Base-by-base conservation (phyloP, 1,140 invertebrate genomes). In the Aplysia californica region DNA sequence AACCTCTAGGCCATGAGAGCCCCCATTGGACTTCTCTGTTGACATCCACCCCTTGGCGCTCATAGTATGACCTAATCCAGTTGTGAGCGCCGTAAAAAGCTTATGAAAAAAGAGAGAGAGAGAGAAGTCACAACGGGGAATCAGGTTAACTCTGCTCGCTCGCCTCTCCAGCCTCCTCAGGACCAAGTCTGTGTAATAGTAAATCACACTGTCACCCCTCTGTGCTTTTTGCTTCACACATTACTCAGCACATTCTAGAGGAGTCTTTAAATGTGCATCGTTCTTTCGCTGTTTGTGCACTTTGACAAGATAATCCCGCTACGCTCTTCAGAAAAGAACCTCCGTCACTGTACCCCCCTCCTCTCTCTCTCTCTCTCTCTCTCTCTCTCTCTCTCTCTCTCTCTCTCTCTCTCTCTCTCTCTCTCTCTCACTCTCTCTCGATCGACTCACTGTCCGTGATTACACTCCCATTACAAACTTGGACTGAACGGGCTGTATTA, bases 111-210 rank as follows among this genome's bases (percentile, higher is more conserved):
- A n/a, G n/a, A n/a, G n/a, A n/a, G n/a, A n/a, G n/a, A n/a, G n/a
- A n/a, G n/a, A n/a, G n/a, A n/a, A n/a, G n/a, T n/a, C n/a, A n/a
- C n/a, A n/a, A n/a, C n/a, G n/a, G n/a, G n/a, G n/a, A n/a, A n/a
- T 50, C 44, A 50, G 44, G 10, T 50, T 10, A n/a, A 50, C 44
- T 10, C 10, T 50, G n/a, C 10, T 50, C 44, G 44, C 86, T 98
- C 94, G n/a, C 96, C 96, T 84, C 97, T 95, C 85, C 89, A 96
- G 81, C 44, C 93, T 92, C 88, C 87, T 74, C 95, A 93, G 64
- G 95, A 91, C 0, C 96, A 95, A 78, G 93, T 93, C 90, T 97
- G 97, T 21, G 98, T 92, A 85, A 94, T 95, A 35, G 92, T 92
- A 98, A 50, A 94, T 93, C 31, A 98, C 96, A 86, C 97, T 23